Conservation (phyloP, 2,113 vertebrate genomes). For the Tursiops truncatus region DNA sequence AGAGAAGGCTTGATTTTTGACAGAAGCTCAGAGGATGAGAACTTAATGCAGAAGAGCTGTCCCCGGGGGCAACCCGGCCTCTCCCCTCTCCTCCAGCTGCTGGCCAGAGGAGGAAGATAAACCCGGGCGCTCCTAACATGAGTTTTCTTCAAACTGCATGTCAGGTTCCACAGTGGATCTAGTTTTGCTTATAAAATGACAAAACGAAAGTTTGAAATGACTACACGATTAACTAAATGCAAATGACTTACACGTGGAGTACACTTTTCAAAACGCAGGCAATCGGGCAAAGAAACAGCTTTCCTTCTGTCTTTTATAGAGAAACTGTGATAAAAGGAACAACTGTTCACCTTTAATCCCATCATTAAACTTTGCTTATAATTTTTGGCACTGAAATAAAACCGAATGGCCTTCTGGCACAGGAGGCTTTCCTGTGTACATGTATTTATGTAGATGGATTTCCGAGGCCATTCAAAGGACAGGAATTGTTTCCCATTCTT, state of each 20-base stretch:
- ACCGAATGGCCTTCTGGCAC: not conserved
- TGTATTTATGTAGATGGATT: not conserved
- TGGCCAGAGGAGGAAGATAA: accelerated
- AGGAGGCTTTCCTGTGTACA: accelerated
- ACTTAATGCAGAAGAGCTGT: accelerated
- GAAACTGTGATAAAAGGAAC: not conserved
- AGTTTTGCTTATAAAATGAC: not conserved
- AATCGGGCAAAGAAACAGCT: not conserved
- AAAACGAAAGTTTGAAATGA: not conserved
- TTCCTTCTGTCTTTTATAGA: not conserved
- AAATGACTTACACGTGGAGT: not conserved
- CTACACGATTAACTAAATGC: not conserved
- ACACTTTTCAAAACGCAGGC: not conserved
- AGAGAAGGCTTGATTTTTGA: not conserved
- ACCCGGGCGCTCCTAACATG: accelerated
- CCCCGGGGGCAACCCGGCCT: accelerated
- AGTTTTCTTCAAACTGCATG: accelerated
- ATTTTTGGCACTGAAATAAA: not conserved
- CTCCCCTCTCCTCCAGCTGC: accelerated
- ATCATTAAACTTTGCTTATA: not conserved
- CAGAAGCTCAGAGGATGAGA: not conserved
- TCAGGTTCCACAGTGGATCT: not conserved
- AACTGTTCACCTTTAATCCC: constrained; percentile 46
- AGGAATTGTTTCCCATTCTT: not conserved
- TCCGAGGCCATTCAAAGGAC: not conserved